These are phyloP conservation scores for Cheilosia scutellata DNA, from an alignment of 2,888 invertebrate species.

Conservation along the genomic window DNA sequence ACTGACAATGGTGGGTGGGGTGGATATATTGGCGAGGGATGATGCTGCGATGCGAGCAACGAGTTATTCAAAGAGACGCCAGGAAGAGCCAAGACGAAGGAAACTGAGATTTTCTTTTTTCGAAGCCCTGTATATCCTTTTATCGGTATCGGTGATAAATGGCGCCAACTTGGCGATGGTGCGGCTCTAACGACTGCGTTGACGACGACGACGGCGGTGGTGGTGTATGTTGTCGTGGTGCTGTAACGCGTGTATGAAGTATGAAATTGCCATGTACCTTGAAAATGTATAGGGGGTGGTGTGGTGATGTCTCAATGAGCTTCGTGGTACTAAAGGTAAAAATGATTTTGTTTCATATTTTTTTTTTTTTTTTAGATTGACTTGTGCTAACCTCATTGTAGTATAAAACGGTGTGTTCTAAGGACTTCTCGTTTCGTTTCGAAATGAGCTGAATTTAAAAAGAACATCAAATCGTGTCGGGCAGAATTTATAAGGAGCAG, in stretches of 20 bases:
- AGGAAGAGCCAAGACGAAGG: constrained; percentile 54
- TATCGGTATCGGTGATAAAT: constrained; percentile 81
- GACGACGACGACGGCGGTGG: constrained; percentile 21
- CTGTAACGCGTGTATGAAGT: constrained; percentile 51
- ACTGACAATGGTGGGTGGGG: constrained; percentile 17
- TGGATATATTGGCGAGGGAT: not conserved
- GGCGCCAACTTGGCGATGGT: constrained; percentile 83
- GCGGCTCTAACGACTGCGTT: constrained; percentile 64
- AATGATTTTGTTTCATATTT: constrained; percentile 52
- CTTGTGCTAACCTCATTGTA: constrained; percentile 43
- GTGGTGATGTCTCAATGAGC: constrained; percentile 42
- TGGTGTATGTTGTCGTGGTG: constrained; percentile 50
- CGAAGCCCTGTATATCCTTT: constrained; percentile 52
- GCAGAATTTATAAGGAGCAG: constrained; percentile 46
- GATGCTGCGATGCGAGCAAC: not conserved
- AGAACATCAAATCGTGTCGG: constrained; percentile 60
- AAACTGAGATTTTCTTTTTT: constrained; percentile 48
- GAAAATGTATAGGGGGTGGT: not conserved
- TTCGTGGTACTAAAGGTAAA: constrained; percentile 60
- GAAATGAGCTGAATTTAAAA: constrained; percentile 66
- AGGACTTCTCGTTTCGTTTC: constrained; percentile 28
- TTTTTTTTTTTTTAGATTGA: constrained; percentile 47
- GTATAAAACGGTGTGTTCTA: constrained; percentile 18
- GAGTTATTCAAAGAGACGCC: constrained; percentile 70
- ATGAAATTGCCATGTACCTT: constrained; percentile 58